phyloP scores from a whole-genome alignment of 2,888 invertebrate species.

The Melanostoma mellinum region DNA sequence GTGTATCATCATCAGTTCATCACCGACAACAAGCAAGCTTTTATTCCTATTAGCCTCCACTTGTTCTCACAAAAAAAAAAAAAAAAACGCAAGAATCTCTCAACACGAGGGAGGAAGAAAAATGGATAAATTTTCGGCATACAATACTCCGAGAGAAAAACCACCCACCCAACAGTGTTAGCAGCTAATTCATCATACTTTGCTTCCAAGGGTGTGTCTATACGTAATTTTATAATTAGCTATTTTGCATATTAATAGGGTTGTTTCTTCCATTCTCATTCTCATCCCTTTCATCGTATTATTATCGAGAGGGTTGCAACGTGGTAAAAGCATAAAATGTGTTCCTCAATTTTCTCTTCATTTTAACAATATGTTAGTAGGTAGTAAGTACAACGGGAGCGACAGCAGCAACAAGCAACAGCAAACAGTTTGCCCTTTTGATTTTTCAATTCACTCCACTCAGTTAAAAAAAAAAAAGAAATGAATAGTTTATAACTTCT shows the following conservation, averaged over 20 bases:
- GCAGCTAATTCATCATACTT: constrained; percentile 57
- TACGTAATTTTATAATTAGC: constrained; percentile 59
- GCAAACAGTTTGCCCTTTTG: too few relatives aligned
- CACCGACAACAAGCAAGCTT: constrained; percentile 4
- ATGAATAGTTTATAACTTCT: too few relatives aligned
- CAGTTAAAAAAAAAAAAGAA: too few relatives aligned
- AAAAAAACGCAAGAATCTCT: neutral
- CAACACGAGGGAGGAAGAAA: neutral
- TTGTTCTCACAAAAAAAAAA: constrained; percentile 4
- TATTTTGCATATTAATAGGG: constrained; percentile 62
- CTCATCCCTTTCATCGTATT: too few relatives aligned
- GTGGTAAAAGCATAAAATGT: too few relatives aligned
- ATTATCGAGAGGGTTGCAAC: too few relatives aligned
- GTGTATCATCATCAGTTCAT: constrained; percentile 17
- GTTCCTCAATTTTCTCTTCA: too few relatives aligned
- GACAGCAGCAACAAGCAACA: neutral
- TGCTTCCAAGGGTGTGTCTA: constrained; percentile 44
- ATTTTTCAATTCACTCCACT: too few relatives aligned
- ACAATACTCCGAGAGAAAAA: neutral
- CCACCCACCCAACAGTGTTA: neutral
- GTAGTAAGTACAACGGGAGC: constrained; percentile 36
- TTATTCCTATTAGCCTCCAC: constrained; percentile 28
- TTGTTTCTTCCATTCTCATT: constrained; percentile 14
- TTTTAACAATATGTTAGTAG: too few relatives aligned
- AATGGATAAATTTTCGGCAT: neutral